These are phyloP conservation scores for Chrysocyon brachyurus DNA, from an alignment of 2,797 vertebrate genomes.

Conservation along the genomic window DNA sequence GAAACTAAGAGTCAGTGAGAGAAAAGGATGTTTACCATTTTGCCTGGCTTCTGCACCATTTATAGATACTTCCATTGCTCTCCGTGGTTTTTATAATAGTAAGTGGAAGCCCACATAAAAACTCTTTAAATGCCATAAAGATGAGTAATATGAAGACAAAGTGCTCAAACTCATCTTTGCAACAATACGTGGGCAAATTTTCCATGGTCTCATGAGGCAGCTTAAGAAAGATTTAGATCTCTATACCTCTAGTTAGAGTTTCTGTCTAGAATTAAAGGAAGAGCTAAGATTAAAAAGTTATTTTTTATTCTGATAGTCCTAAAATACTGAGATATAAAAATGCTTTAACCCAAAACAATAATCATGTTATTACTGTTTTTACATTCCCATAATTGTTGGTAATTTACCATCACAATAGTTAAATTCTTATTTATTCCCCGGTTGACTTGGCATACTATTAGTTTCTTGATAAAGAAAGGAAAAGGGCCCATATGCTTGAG, in stretches of 20 bases:
- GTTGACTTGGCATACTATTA: neutral
- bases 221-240: slow-evolving; percentile 28
- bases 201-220: neutral
- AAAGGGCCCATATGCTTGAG: neutral
- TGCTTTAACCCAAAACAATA: neutral
- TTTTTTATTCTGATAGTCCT: slow-evolving; percentile 5
- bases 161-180: slow-evolving; percentile 38
- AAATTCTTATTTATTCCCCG: neutral
- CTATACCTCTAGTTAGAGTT: neutral
- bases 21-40: neutral
- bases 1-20: slow-evolving; percentile 27
- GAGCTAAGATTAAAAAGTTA: slow-evolving; percentile 9
- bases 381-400: neutral
- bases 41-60: neutral
- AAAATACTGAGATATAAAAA: slow-evolving; percentile 50
- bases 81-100: slow-evolving; percentile 39
- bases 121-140: slow-evolving; percentile 36
- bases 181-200: slow-evolving; percentile 4
- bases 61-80: neutral
- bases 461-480: neutral
- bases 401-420: slow-evolving; percentile 47
- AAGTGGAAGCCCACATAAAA: slow-evolving; percentile 47
- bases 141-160: slow-evolving; percentile 41
- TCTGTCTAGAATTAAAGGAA: neutral
- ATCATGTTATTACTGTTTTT: neutral